A percentile compares a stretch with the other conserved stretches of the same genome.
Evolutionary conservation across 2,888 invertebrate genomes (phyloP).

Genomic region (Apodemia hepburni): DNA sequence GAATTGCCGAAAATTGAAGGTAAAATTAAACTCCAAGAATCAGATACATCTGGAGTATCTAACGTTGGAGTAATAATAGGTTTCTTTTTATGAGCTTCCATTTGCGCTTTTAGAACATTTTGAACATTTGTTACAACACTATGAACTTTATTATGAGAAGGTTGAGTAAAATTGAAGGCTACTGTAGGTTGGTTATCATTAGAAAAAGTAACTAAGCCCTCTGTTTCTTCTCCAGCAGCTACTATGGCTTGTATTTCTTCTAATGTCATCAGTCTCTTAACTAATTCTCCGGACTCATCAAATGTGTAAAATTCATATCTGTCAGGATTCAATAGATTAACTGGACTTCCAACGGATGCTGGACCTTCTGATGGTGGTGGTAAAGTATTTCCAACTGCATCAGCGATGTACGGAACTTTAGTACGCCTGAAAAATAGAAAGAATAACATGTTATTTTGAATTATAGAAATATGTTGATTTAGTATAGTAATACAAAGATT

Average conservation of each 20-base stretch:
- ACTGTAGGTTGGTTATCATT: slow-evolving; percentile 69
- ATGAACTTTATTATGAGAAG: slow-evolving; percentile 85
- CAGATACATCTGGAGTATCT: slow-evolving; percentile 86
- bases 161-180: slow-evolving; percentile 71
- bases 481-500: too few relatives aligned
- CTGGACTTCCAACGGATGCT: slow-evolving; percentile 87
- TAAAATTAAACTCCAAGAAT: slow-evolving; percentile 90
- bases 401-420: slow-evolving; percentile 81
- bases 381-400: slow-evolving; percentile 84
- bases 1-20: slow-evolving; percentile 89
- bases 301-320: slow-evolving; percentile 93
- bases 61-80: slow-evolving; percentile 69
- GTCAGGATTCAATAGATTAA: slow-evolving; percentile 89
- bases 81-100: slow-evolving; percentile 82
- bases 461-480: neutral
- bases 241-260: slow-evolving; percentile 92
- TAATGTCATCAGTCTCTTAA: slow-evolving; percentile 91
- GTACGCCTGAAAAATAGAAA: slow-evolving; percentile 54
- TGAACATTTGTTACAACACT: slow-evolving; percentile 92
- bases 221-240: slow-evolving; percentile 88
- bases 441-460: neutral
- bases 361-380: slow-evolving; percentile 81
- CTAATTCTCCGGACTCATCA: slow-evolving; percentile 90
- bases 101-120: slow-evolving; percentile 89
- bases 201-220: slow-evolving; percentile 73